Evolutionary conservation across 2,888 invertebrate species (phyloP).

Genomic region (Troilus luridus): DNA sequence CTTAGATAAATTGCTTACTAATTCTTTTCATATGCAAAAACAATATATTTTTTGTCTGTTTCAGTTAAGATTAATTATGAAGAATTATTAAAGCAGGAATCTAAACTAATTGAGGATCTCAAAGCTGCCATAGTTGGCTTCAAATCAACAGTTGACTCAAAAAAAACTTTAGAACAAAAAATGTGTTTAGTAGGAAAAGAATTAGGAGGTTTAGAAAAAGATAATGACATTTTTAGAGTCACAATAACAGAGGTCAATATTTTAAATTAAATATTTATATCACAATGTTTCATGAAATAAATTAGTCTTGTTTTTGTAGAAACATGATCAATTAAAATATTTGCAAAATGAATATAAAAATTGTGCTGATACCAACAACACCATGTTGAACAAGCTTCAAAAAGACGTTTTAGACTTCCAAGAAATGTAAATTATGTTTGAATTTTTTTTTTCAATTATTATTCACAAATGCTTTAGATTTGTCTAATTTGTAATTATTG

Average conservation of each 20-base stretch:
- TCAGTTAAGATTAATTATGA: constrained; percentile 35
- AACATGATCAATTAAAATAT: not conserved
- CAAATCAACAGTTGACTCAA: not conserved
- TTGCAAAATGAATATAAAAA: not conserved
- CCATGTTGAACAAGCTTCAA: not conserved
- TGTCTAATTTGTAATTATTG: not conserved
- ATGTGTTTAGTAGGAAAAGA: not conserved
- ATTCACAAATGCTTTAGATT: not conserved
- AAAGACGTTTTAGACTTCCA: constrained; percentile 9
- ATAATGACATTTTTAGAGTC: not conserved
- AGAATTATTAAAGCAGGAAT: constrained; percentile 5
- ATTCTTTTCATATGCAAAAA: too few species aligned
- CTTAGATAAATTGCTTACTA: too few species aligned
- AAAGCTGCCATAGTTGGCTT: not conserved
- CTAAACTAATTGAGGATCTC: constrained; percentile 37
- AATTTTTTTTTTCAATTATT: not conserved
- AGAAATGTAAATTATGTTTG: constrained; percentile 20
- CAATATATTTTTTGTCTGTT: not conserved
- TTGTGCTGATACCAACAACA: not conserved
- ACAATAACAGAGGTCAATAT: not conserved
- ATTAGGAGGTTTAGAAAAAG: not conserved
- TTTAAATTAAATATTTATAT: not conserved
- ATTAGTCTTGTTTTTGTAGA: not conserved
- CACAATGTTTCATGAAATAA: not conserved
- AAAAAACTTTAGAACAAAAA: not conserved